Evolutionary conservation across 2,113 vertebrate species (phyloP).

Genomic region (Lepus timidus): DNA sequence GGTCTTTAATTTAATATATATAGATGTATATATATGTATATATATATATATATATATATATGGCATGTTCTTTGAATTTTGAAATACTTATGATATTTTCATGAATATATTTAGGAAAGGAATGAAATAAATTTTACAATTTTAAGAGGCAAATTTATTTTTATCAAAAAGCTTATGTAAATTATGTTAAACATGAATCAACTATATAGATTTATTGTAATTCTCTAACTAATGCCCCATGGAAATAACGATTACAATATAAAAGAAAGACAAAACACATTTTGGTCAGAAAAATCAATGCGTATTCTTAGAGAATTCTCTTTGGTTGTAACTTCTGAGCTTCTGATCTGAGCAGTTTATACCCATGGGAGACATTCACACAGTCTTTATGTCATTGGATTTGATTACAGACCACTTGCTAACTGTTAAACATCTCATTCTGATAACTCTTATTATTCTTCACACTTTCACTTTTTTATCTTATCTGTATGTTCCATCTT

Average conservation of each 20-base stretch:
- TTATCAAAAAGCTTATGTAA: not conserved
- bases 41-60: not conserved
- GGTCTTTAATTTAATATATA: conserved; percentile 3
- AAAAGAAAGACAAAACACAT: not conserved
- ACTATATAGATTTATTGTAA: not conserved
- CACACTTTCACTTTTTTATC: not conserved
- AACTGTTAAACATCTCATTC: not conserved
- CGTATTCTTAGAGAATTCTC: not conserved
- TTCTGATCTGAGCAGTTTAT: not conserved
- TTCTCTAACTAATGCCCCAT: not conserved
- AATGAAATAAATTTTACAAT: conserved; percentile 18
- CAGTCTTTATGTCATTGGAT: not conserved
- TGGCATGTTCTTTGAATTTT: conserved; percentile 13
- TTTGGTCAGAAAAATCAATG: not conserved
- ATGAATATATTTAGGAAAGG: conserved; percentile 22
- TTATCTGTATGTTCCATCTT: not conserved
- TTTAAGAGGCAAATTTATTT: conserved; percentile 16
- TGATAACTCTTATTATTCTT: not conserved
- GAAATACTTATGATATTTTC: conserved; percentile 1
- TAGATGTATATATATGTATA: not conserved
- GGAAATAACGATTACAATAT: not conserved
- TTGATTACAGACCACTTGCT: not conserved
- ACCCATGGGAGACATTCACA: not conserved
- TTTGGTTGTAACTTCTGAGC: not conserved
- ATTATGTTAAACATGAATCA: not conserved